phyloP scores from a whole-genome alignment of 2,888 invertebrate genomes.

The Zele albiditarsus region DNA sequence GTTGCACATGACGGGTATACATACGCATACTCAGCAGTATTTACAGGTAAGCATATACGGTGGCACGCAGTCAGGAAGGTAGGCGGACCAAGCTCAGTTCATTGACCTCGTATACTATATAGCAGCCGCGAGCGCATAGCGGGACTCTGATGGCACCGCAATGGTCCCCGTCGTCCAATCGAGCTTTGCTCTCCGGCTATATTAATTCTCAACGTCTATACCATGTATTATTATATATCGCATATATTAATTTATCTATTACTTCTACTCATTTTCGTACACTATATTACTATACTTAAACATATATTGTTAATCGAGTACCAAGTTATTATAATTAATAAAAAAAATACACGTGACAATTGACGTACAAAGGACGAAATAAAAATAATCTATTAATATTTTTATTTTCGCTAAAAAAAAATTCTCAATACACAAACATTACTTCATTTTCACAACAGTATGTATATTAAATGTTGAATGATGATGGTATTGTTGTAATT shows the following conservation, averaged over 20 bases:
- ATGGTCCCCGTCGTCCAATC: conserved; percentile 64
- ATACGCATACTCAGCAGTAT: conserved; percentile 20
- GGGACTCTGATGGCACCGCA: conserved; percentile 69
- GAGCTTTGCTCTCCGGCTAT: conserved; percentile 44
- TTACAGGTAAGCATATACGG: conserved; percentile 46
- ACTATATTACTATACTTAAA: conserved; percentile 34
- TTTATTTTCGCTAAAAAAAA: background rate
- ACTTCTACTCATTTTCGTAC: conserved; percentile 20
- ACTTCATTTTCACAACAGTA: background rate
- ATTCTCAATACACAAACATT: background rate
- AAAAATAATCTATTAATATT: background rate
- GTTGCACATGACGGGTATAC: background rate
- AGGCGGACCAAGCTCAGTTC: conserved; percentile 71
- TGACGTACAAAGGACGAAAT: background rate
- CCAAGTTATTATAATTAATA: background rate
- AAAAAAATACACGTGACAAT: background rate
- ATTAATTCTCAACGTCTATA: conserved; percentile 13
- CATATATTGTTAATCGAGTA: background rate
- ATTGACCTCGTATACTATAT: conserved; percentile 66
- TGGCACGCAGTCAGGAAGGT: conserved; percentile 69
- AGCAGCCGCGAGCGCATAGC: conserved; percentile 72
- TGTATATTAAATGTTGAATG: conserved; percentile 38
- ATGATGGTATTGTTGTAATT: conserved; percentile 15
- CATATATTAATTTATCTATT: background rate
- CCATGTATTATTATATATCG: background rate